Base-by-base conservation (phyloP, 2,113 vertebrate genomes). In the Cettia cetti region DNA sequence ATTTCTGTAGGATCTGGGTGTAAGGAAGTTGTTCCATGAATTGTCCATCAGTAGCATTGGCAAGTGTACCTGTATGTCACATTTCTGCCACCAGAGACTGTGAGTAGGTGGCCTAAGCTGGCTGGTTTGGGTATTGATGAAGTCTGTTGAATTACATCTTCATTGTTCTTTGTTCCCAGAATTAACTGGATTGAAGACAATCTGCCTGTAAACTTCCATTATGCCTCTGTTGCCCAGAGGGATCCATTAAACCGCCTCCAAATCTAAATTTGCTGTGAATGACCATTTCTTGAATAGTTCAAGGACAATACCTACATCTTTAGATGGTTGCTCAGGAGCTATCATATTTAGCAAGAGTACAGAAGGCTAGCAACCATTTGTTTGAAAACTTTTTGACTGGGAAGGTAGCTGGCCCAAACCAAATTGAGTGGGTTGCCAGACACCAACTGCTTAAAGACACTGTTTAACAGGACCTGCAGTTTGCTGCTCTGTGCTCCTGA, bases 371-470 rank as follows among this genome's bases (percentile, higher is more conserved):
- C 24, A 89, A 31, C 11, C 8, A 26, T 37, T 64, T 64, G 8
- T 35, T 82, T 74, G 52, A 24, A n/a, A 60, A 52, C 22, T 53
- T 84, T 86, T 45, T 84, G 31, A 40, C 27, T 81, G 52, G 44
- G 21, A 21, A 31, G 13, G 13, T n/a, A 44, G 10, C 16, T 89
- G 42, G n/a, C 40, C 42, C 74, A 45, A 74, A 84, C 52, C 15
- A 19, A 63, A 0, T 7, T 23, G 20, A n/a, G 26, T 24, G 37
- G 4, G 9, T 47, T 72, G 10, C 37, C 0, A 2, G 45, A 35
- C n/a, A 81, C 17, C 33, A 35, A 20, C 47, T 74, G 8, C 21
- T 64, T 76, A 33, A 80, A 59, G 15, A 59, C 44, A 14, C 35
- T 39, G 26, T 75, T 91, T 86, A 74, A 77, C 40, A 91, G 40